Evolutionary conservation across 2,888 invertebrate species (phyloP), one percentile per base, ranked within the genome.

Genomic region (Harmothoe impar): DNA sequence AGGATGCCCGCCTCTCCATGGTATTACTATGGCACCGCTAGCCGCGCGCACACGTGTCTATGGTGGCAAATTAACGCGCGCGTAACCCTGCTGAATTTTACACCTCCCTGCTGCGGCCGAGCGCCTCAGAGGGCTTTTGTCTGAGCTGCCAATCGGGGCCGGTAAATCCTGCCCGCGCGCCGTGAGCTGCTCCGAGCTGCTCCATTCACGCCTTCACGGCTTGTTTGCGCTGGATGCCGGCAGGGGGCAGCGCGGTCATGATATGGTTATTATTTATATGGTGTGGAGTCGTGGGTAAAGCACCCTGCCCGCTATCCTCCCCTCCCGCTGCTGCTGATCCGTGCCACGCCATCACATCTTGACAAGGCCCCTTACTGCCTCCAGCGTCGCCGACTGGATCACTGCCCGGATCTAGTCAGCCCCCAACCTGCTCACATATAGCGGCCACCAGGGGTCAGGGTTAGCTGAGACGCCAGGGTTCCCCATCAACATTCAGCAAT

Each of bases 241-340:
- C 31, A 86, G 86, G 54, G 86, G 86, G 86, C 52, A 29, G 25
- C 29, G 15, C 33, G 86, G 54, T 52, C 54, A 23, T 86, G 86
- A 86, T 86, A 86, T 86, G 52, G 86, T 86, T 86, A 86, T 86
- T 86, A 86, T 86, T 86, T 86, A 86, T 86, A 86, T 52, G 52
- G 86, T 86, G 86, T 15, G 31, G 25, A 86, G 52, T 52, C 31
- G 43, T 23, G 51, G 25, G 51, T 35, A 43, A 84, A 84, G 23
- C 43, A 43, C 5, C 43, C 43, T 43, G 10, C 5, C 43, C 43
- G n/a, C 43, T 43, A 43, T 10, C 3, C 43, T 10, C 43, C 43
- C 43, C 10, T 43, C 43, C 84, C 84, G 35, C 84, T 5, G 20
- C 78, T 33, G 5, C 62, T n/a, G 20, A 20, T n/a, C 72, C 25